Evolutionary conservation across 2,113 vertebrate species (phyloP), one percentile per base, ranked within the genome.

Genomic region (Rafetus swinhoei): DNA sequence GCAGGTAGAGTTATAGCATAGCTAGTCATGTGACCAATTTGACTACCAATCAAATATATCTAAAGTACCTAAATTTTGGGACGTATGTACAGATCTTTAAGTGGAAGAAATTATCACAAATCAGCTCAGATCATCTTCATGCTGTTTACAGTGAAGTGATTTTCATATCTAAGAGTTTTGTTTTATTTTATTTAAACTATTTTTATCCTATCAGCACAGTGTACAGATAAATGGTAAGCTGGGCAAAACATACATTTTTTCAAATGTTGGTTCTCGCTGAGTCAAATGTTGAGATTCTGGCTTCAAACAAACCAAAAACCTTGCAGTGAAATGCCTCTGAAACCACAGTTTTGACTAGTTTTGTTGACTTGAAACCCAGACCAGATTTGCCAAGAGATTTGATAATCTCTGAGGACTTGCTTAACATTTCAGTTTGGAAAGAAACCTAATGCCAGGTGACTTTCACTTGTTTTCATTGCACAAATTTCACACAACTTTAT

Each of bases 341-440:
- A 84, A 84, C 11, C 79, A 35, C 87, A 83, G 53, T 35, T 72
- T 9, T 86, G 92, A 76, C 2, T 2, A 72, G 18, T 29, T 86
- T 45, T 79, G 56, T 84, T 84, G 62, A 90, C 90, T 90, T 91
- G 11, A 83, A 81, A 60, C 88, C 90, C 81, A 81, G 85, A 56
- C 53, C 18, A 89, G 89, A 56, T 12, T 93, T 93, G 84, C 22
- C 59, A 91, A 88, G 59, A 35, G 52, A 82, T 27, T 65, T 87
- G 35, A 76, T 79, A 89, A 81, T 15, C 76, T 87, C 59, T 80
- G 86, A 89, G 1, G 24, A 9, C 60, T 1, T 27, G 39, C 39
- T 77, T 50, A 77, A 21, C 15, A 7, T 72, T 72, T 72, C 7
- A n/a, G 32, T 72, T 72, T 72, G 65, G 15, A 77, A 77, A 45